Base-by-base conservation (phyloP, 2,888 invertebrate genomes). In the Aphidius colemani region DNA sequence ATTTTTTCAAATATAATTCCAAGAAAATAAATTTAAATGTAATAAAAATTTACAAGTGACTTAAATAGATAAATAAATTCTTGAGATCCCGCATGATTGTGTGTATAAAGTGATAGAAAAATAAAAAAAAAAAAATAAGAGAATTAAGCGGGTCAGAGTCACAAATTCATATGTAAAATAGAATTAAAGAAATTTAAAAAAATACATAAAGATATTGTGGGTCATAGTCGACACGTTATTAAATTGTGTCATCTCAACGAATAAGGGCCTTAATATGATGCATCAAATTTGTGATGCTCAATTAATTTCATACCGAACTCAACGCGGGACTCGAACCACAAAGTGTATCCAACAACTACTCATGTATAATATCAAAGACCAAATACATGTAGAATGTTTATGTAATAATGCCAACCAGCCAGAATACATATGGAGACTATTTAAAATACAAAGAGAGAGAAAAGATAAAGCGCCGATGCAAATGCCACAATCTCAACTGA, bases 221-320 rank as follows among this genome's bases (percentile, higher is more conserved):
- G 13, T 2, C 13, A 18, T 18, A 18, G 13, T 18, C 30, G 5
- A 30, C 30, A 30, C 18, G 48, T 81, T 80, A 81, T 81, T 80
- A 79, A 81, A 81, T 80, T 80, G 81, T 80, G 81, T 79, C 79
- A 78, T 80, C 76, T 30, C 74, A 51, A 73, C 73, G 76, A 78
- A 78, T 76, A 75, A 79, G 76, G 76, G 78, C 75, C 65, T 70
- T 75, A 77, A 78, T 78, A 72, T 75, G 76, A 75, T 80, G 81
- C 80, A 81, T 81, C 77, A 78, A 81, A 81, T 80, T 82, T 81
- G 75, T 77, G 73, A 72, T 71, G 76, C 73, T 82, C 80, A 81
- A 82, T 82, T 81, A 80, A 82, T 81, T 81, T 46, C 46, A 49
- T 4, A 11, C n/a, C n/a, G 13, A 10, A 30, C 53, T 53, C 39